Base-by-base conservation (phyloP, 2,888 invertebrate genomes). In the Chymomyza fuscimana region DNA sequence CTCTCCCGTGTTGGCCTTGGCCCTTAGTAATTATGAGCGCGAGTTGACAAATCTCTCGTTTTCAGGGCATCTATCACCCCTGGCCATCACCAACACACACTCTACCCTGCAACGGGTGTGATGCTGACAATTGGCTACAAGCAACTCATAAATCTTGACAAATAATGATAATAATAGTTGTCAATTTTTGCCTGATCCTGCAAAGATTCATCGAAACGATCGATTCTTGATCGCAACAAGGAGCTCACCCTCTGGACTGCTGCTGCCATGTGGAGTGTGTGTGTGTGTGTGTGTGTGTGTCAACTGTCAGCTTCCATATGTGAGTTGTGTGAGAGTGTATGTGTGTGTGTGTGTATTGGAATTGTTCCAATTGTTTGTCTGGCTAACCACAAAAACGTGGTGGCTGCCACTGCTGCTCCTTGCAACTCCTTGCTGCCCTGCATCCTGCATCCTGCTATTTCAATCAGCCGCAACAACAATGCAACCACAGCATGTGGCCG, bases 111-210 rank as follows among this genome's bases (percentile, higher is more conserved):
- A 29, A 50, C 16, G 51, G 50, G 46, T 51, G 15, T 61, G 73
- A 78, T 76, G 74, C 73, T 78, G 63, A 51, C 46, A 65, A 58
- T 66, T 54, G 65, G 65, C 68, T 56, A 54, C 59, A 60, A 69
- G 63, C 50, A 58, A 72, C 72, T 79, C 82, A 69, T 83, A 87
- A 83, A 83, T 83, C 74, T 74, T 52, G 40, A 76, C 73, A 87
- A 82, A 80, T 46, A 46, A 46, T 78, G 82, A 82, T 82, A 73
- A 82, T 87, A 87, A 82, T 85, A 85, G 85, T 73, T 87, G 87
- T 85, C 85, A 85, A 36, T 80, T 82, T 79, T 70, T 60, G 69
- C 56, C 78, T 74, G 87, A 83, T 85, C 82, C 40, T 58, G 25
- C 12, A 62, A 36, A 68, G 67, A 71, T 78, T 61, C 50, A 56